Evolutionary conservation across 1,140 invertebrate genomes (phyloP), one percentile per base, ranked within the genome.

Genomic region (Holotrichia oblita): DNA sequence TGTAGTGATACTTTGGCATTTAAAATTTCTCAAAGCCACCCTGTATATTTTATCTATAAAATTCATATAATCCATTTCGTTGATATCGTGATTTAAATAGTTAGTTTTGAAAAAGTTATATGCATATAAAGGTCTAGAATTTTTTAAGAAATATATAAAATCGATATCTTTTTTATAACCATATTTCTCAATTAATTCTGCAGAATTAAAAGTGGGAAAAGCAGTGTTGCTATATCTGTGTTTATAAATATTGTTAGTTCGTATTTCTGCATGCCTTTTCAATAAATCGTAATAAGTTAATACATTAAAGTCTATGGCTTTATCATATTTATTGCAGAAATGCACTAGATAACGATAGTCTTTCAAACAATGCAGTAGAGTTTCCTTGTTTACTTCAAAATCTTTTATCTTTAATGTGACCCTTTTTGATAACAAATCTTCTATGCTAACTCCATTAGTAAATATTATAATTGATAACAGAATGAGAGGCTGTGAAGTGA

Each of bases 121-220:
- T 14, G 92, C 92, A 85, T 91, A 91, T 82, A 89, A 90, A 12
- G 92, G 91, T 40, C 92, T 87, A 59, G 89, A 89, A 85, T 92
- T 90, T 80, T 90, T 92, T 40, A 93, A 84, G 86, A 92, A 93
- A 85, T 92, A 90, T 24, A 89, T 85, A 77, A 91, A 92, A 80
- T 89, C 91, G 40, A 92, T 83, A 82, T 89, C 89, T 77, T 92
- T 91, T 27, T 89, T 88, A 83, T 91, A 89, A 14, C 90, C 91
- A 84, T 90, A 91, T 80, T 89, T 89, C 81, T 89, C 88, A 80
- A 90, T 87, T 0, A 92, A 85, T 81, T 87, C 87, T 79, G 88
- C 87, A 79, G 87, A 89, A 24, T 87, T 88, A 83, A 93, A 93
- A 83, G 90, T 85, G 14, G 91, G 90, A 85, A 92, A 87, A 75